These are phyloP conservation scores for Magallana angulata DNA, from an alignment of 1,140 invertebrate genomes.

Conservation along the genomic window DNA sequence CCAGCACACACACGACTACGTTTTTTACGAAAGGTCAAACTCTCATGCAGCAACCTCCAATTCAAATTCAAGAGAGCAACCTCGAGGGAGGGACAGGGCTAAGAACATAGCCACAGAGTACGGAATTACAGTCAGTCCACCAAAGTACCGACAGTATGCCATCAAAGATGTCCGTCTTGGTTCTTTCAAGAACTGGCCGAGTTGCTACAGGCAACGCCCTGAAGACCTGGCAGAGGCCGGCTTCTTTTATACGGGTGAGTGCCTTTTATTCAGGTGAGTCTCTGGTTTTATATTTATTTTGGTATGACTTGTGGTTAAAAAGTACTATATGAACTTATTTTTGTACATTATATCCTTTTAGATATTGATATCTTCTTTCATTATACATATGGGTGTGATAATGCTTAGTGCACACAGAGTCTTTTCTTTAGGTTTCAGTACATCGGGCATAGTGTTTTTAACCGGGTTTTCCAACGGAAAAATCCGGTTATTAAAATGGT, in stretches of 20 bases:
- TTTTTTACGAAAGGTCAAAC: neutral
- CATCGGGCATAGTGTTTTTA: too few relatives aligned
- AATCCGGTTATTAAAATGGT: too few relatives aligned
- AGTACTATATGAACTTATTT: too few relatives aligned
- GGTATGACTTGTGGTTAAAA: too few relatives aligned
- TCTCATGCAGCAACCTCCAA: neutral
- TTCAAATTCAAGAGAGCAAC: neutral
- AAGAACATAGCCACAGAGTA: neutral
- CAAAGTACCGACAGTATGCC: constrained; percentile 71
- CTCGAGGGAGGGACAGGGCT: neutral
- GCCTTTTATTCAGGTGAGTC: neutral
- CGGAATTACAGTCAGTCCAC: constrained; percentile 37
- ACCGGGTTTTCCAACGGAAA: too few relatives aligned
- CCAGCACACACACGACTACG: neutral
- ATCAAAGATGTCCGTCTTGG: constrained; percentile 84
- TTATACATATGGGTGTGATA: too few relatives aligned
- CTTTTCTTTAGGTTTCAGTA: too few relatives aligned
- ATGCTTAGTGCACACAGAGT: too few relatives aligned
- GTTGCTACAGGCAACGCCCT: constrained; percentile 83
- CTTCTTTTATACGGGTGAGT: constrained; percentile 90
- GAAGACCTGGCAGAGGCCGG: constrained; percentile 90
- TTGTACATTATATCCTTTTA: too few relatives aligned
- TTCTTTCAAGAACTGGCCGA: constrained; percentile 83
- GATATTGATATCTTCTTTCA: too few relatives aligned
- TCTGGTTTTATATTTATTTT: too few relatives aligned